Percentiles rank a stretch among this genome's conserved stretches.
These are phyloP conservation scores for Vanessa cardui DNA, from an alignment of 2,888 invertebrate species.

Conservation along the genomic window DNA sequence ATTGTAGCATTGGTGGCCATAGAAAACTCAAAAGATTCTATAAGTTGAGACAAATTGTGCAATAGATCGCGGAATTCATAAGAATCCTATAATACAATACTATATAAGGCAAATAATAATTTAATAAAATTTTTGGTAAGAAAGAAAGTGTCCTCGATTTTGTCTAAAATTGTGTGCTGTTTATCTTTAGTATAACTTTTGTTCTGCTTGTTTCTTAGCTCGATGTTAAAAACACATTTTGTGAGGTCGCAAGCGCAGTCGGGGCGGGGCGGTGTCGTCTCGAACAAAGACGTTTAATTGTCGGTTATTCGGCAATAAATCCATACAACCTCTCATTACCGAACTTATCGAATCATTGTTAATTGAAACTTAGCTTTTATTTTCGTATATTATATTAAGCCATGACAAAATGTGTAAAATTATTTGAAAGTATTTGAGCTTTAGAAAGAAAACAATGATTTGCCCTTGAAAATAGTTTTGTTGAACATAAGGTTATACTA, in stretches of 20 bases:
- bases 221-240: conserved; percentile 49
- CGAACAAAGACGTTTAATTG: conserved; percentile 80
- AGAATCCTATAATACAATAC: too few relatives aligned
- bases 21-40: too few relatives aligned
- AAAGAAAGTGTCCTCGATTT: neutral
- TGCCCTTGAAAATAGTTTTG: neutral
- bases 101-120: too few relatives aligned
- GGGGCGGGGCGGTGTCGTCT: conserved; percentile 48
- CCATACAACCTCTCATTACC: conserved; percentile 76
- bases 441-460: neutral
- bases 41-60: too few relatives aligned
- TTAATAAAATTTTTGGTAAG: too few relatives aligned
- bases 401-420: conserved; percentile 1
- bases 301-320: conserved; percentile 75
- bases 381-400: conserved; percentile 36
- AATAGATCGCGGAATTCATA: too few relatives aligned
- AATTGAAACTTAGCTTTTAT: conserved; percentile 76
- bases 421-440: neutral
- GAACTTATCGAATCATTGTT: conserved; percentile 75
- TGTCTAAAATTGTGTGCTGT: neutral
- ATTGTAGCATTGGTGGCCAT: too few relatives aligned
- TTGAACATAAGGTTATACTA: neutral
- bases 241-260: conserved; percentile 55
- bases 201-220: conserved; percentile 40
- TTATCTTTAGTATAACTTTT: neutral